Base-by-base conservation (phyloP, 2,113 vertebrate genomes). In the Entelurus aequoreus region DNA sequence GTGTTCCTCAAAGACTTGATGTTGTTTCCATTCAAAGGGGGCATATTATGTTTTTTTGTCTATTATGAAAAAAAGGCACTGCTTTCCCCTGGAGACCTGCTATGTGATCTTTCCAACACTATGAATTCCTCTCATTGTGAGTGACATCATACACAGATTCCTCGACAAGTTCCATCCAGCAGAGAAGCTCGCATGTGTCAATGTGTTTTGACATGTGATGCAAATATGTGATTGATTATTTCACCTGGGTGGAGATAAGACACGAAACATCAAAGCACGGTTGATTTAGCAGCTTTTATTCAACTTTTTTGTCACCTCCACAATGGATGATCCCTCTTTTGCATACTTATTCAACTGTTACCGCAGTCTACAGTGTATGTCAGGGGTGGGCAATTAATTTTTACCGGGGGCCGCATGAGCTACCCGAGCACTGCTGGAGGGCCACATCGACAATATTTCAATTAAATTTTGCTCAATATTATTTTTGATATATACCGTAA, bases 61-160 rank as follows among this genome's bases (percentile, higher is more conserved):
- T 75, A 68, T 72, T 60, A 65, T 21, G 42, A 47, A 62, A 66
- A 60, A 40, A 48, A 42, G 38, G 44, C 12, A 10, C 67, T 36
- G 51, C 48, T 60, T 49, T 52, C 21, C 68, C 65, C 60, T 1
- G 9, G 35, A 61, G 58, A 74, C 6, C 55, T 65, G 66, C 58
- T 68, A 80, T 70, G 62, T 52, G 54, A 87, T 80, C 76, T 71
- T 62, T 28, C 47, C 50, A 40, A 62, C 69, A 69, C 15, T 60
- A 72, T 77, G 77, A 83, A 84, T 83, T 85, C 83, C 81, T 66
- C 60, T 71, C 55, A 60, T 42, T 66, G 38, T 4, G 68, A 71
- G 78, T 86, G 83, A 88, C 80, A 79, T 87, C 81, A 87, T 70
- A 57, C 75, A 72, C n/a, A 78, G 78, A 88, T 85, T 85, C 85